Conservation (phyloP, 1,140 invertebrate species). For the Hycleus phaleratus region DNA sequence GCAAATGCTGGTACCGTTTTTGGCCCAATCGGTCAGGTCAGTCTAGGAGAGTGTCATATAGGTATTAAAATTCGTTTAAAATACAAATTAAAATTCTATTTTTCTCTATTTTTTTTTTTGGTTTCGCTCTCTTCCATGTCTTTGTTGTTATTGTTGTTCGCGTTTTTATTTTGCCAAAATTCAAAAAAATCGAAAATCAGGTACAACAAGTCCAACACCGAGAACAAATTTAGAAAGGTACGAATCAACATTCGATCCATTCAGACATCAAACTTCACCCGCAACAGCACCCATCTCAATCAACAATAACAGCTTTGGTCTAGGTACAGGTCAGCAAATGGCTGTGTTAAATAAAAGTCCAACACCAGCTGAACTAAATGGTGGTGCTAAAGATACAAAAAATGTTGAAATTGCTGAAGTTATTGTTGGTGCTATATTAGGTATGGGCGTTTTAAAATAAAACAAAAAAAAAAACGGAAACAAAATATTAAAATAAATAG, state of each 20-base stretch:
- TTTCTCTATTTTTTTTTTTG: background rate
- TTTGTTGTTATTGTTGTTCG: too few relatives aligned
- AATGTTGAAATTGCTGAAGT: conserved; percentile 90
- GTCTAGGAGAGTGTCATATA: conserved; percentile 46
- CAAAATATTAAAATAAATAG: background rate
- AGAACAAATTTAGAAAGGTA: conserved; percentile 61
- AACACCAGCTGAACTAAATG: conserved; percentile 63
- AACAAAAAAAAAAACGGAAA: background rate
- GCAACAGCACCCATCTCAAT: conserved; percentile 60
- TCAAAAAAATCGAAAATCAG: conserved; percentile 11
- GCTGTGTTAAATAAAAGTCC: conserved; percentile 81
- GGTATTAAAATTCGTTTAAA: conserved; percentile 13
- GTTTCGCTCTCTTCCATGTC: too few relatives aligned
- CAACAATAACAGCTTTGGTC: conserved; percentile 69
- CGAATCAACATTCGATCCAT: conserved; percentile 64
- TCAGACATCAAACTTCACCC: conserved; percentile 60
- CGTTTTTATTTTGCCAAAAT: too few relatives aligned
- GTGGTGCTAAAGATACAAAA: conserved; percentile 62
- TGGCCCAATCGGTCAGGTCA: conserved; percentile 67
- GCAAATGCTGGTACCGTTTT: conserved; percentile 58
- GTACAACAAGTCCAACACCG: conserved; percentile 54
- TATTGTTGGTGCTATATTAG: conserved; percentile 94
- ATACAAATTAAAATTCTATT: background rate
- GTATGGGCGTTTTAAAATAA: conserved; percentile 38
- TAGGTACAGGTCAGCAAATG: conserved; percentile 65